These are phyloP conservation scores for Cinclus mexicanus DNA, from an alignment of 2,113 vertebrate genomes.

Conservation along the genomic window DNA sequence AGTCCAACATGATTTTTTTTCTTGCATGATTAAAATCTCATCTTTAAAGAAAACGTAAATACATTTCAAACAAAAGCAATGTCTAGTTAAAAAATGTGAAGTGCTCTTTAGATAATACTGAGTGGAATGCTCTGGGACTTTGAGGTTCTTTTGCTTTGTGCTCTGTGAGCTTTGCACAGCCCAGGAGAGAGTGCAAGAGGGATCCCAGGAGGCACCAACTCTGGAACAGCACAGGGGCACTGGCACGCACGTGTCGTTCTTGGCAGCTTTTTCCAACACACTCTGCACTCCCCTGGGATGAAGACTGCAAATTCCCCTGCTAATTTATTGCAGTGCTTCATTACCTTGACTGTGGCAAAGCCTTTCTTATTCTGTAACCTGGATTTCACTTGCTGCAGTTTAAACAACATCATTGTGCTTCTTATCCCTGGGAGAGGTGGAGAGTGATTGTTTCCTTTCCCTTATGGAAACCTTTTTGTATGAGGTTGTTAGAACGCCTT, in stretches of 20 bases:
- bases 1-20: rapidly evolving
- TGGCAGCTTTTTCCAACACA: slow-evolving; percentile 17
- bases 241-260: rapidly evolving
- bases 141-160: neutral
- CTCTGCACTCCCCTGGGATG: neutral
- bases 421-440: neutral
- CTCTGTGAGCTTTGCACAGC: neutral
- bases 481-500: neutral
- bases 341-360: neutral
- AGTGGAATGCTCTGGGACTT: neutral
- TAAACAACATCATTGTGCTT: neutral
- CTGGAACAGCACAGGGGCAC: neutral
- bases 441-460: neutral
- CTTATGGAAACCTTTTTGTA: neutral
- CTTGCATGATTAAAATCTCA: neutral
- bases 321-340: neutral
- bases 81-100: neutral
- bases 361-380: neutral
- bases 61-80: neutral
- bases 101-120: neutral
- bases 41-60: neutral
- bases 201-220: neutral
- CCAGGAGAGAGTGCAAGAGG: neutral
- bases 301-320: neutral
- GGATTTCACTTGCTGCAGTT: neutral